Conservation (phyloP, 35 echinoderm and acorn worm species). For the Apostichopus parvimensis region DNA sequence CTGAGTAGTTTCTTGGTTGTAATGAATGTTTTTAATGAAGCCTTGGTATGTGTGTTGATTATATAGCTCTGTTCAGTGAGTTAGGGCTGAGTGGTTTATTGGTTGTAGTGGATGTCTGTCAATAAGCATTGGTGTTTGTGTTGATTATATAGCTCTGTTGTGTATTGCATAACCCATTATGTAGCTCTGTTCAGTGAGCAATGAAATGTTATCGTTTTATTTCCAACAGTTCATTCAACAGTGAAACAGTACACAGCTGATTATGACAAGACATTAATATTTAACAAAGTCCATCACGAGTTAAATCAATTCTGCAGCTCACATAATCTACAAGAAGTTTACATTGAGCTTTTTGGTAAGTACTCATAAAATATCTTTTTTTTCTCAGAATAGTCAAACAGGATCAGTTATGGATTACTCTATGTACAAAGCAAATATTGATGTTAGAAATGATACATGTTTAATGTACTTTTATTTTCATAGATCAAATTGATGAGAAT, state of each 20-base stretch:
- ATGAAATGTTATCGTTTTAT: conserved; percentile 7
- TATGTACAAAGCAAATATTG: too few species aligned
- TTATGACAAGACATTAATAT: conserved; percentile 95
- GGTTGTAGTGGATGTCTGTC: too few species aligned
- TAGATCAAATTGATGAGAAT: conserved; percentile 99
- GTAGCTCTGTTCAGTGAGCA: too few species aligned
- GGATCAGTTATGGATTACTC: background rate
- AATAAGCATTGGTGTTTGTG: too few species aligned
- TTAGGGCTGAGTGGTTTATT: too few species aligned
- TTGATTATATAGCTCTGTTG: too few species aligned
- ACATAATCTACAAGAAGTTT: conserved; percentile 98
- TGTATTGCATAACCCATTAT: too few species aligned
- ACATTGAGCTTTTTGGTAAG: conserved; percentile 73
- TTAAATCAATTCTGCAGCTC: conserved; percentile 98
- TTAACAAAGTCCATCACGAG: conserved; percentile 98
- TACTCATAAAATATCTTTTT: background rate
- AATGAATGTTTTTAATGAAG: too few species aligned
- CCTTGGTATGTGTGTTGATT: too few species aligned
- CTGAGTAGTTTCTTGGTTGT: too few species aligned
- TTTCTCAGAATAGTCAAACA: background rate
- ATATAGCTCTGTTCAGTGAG: too few species aligned
- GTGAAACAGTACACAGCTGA: conserved; percentile 98
- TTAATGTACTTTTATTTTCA: conserved; percentile 28
- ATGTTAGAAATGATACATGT: background rate
- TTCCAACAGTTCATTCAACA: conserved; percentile 66